Evolutionary conservation across 1,140 invertebrate species (phyloP).

Genomic region (Scaptomyza hsui): DNA sequence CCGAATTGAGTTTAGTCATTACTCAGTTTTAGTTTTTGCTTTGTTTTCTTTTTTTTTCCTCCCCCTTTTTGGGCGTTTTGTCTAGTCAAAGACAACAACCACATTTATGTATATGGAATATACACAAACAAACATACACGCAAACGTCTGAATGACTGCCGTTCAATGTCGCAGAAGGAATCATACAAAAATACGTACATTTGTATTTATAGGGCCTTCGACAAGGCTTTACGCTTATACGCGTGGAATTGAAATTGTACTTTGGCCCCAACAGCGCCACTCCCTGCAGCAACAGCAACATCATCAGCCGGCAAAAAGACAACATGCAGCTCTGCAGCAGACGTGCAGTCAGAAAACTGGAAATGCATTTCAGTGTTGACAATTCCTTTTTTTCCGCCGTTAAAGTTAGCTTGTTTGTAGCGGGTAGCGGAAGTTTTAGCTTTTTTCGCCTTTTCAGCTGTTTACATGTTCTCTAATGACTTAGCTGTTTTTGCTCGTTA

Average conservation of each 20-base stretch:
- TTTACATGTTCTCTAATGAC: not conserved
- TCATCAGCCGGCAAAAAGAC: constrained; percentile 41
- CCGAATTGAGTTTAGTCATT: constrained; percentile 40
- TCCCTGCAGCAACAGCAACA: constrained; percentile 28
- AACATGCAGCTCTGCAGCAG: constrained; percentile 33
- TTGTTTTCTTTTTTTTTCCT: constrained; percentile 4
- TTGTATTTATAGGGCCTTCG: constrained; percentile 31
- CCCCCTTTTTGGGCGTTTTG: constrained; percentile 22
- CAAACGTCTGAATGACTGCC: constrained; percentile 20
- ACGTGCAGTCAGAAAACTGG: constrained; percentile 40
- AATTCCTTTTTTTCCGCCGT: not conserved
- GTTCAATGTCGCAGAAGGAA: constrained; percentile 39
- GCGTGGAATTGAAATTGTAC: constrained; percentile 56
- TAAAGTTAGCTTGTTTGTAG: not conserved
- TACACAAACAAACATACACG: not conserved
- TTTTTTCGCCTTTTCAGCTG: not conserved
- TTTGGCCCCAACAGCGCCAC: constrained; percentile 62
- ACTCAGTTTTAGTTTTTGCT: constrained; percentile 10
- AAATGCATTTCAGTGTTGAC: constrained; percentile 19
- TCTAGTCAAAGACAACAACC: constrained; percentile 21
- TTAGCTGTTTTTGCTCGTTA: not conserved
- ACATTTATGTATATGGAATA: constrained; percentile 7
- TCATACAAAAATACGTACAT: not conserved
- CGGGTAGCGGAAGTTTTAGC: not conserved
- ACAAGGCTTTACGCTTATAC: constrained; percentile 36